Percentiles rank a stretch among this genome's conserved stretches.
Conservation (phyloP, 1,140 invertebrate genomes). For the Cydia pomonella region DNA sequence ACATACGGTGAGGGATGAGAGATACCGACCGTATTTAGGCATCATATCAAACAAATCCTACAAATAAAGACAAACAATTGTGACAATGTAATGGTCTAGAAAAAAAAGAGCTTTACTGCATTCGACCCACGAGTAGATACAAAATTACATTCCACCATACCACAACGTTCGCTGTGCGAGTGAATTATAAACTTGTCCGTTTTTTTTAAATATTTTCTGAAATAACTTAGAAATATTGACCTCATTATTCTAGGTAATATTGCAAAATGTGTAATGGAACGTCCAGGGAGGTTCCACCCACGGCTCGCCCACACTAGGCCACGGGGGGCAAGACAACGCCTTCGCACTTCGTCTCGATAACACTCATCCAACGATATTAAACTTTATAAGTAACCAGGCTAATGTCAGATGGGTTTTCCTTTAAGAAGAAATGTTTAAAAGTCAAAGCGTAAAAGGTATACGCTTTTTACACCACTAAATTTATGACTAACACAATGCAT, state of each 20-base stretch:
- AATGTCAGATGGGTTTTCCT: not conserved
- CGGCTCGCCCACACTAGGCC: slow-evolving; percentile 10
- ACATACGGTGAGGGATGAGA: too few species aligned
- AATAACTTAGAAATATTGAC: not conserved
- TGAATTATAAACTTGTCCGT: too few species aligned
- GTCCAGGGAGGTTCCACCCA: slow-evolving; percentile 9
- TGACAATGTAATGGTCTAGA: too few species aligned
- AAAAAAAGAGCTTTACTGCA: too few species aligned
- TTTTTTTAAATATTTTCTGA: not conserved
- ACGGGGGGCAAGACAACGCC: slow-evolving; percentile 7
- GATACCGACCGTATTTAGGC: too few species aligned
- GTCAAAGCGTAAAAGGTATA: not conserved
- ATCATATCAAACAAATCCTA: too few species aligned
- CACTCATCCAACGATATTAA: slow-evolving; percentile 7
- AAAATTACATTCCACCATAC: too few species aligned
- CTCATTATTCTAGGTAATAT: not conserved
- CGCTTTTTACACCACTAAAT: too few species aligned
- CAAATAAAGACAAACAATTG: too few species aligned
- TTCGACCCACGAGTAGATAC: too few species aligned
- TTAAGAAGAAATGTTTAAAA: not conserved
- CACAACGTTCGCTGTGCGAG: too few species aligned
- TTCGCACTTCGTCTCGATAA: slow-evolving; percentile 4
- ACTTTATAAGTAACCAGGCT: not conserved
- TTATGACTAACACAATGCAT: too few species aligned
- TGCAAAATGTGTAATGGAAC: not conserved